Evolutionary conservation across 2,797 vertebrate genomes (phyloP).

Genomic region (Melopsittacus undulatus): DNA sequence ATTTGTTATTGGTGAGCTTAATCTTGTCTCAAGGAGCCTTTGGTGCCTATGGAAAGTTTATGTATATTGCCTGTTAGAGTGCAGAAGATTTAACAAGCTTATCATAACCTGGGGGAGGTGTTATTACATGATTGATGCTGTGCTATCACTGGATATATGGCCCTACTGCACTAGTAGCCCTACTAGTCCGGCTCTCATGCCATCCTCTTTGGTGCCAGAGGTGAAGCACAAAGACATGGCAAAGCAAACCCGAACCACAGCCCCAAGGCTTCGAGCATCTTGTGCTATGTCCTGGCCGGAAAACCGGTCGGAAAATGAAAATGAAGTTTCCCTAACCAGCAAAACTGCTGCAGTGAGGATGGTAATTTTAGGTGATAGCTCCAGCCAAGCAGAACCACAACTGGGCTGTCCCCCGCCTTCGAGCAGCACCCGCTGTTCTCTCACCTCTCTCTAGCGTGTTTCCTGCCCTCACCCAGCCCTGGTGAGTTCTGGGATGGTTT

Average conservation of each 20-base stretch:
- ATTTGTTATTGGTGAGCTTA: background rate
- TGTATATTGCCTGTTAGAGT: background rate
- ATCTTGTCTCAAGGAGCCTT: background rate
- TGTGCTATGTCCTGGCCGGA: background rate
- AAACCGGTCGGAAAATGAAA: slow-evolving; percentile 26
- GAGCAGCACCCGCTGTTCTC: background rate
- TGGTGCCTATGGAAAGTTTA: background rate
- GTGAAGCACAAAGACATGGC: background rate
- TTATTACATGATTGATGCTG: background rate
- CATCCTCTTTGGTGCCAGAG: background rate
- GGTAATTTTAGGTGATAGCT: slow-evolving; percentile 50
- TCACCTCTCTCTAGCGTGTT: slow-evolving; percentile 20
- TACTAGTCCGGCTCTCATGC: background rate
- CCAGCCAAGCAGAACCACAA: slow-evolving; percentile 47
- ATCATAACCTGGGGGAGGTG: background rate
- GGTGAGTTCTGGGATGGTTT: background rate
- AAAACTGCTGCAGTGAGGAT: background rate
- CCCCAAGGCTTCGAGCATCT: background rate
- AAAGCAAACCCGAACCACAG: background rate
- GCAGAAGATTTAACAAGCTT: background rate
- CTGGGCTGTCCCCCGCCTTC: slow-evolving; percentile 44
- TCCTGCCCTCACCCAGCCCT: background rate
- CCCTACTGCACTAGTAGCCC: background rate
- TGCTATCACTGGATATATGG: background rate
- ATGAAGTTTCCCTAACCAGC: slow-evolving; percentile 3